phyloP scores from a whole-genome alignment of 1,140 invertebrate genomes.

The Drosophila nebulosa region DNA sequence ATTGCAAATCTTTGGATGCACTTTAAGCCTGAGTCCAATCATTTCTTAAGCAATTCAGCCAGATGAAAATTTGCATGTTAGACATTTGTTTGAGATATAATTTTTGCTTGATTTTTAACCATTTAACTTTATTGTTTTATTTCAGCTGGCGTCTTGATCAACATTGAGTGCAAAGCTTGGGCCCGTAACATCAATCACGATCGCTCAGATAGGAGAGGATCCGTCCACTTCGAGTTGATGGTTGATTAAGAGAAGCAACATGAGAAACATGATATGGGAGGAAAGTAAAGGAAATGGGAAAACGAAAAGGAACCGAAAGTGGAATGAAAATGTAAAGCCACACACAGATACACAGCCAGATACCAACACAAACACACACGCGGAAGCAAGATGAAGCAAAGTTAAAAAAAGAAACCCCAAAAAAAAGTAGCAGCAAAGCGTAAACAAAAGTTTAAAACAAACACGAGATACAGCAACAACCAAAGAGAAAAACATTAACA shows the following conservation, averaged over 20 bases:
- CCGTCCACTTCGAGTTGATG: constrained; percentile 97
- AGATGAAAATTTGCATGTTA: too few relatives aligned
- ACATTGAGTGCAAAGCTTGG: constrained; percentile 98
- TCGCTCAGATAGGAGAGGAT: constrained; percentile 92
- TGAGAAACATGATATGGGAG: neutral
- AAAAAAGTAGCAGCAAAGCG: constrained; percentile 53
- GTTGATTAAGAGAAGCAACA: constrained; percentile 87
- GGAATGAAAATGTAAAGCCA: constrained; percentile 10
- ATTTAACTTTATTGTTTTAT: constrained; percentile 14
- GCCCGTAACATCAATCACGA: constrained; percentile 95
- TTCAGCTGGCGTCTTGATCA: constrained; percentile 93
- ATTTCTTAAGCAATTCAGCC: too few relatives aligned
- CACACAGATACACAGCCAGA: constrained; percentile 6
- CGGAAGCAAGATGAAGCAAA: constrained; percentile 11
- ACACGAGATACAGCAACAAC: constrained; percentile 73
- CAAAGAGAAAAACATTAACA: constrained; percentile 58
- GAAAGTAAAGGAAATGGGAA: neutral
- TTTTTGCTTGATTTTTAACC: neutral
- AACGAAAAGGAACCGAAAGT: constrained; percentile 1
- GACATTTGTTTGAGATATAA: neutral
- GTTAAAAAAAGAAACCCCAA: neutral
- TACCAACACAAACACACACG: constrained; percentile 35
- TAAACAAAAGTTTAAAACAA: constrained; percentile 52
- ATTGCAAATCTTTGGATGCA: too few relatives aligned
- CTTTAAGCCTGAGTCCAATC: too few relatives aligned